Evolutionary conservation across 2,113 vertebrate genomes (phyloP).

Genomic region (Myotis lucifugus): DNA sequence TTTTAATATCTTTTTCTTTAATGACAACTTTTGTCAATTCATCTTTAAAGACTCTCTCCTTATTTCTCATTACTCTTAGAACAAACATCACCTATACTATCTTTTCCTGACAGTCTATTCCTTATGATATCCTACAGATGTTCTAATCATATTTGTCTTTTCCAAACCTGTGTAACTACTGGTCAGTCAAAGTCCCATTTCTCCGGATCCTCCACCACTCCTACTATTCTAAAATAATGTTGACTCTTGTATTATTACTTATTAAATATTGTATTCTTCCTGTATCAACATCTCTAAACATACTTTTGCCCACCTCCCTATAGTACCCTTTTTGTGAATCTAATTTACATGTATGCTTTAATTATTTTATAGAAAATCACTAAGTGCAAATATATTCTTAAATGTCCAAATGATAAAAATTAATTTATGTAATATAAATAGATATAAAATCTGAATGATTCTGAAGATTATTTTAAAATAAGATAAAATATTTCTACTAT

Average conservation of each 20-base stretch:
- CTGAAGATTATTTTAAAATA: background rate
- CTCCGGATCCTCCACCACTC: background rate
- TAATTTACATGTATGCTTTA: background rate
- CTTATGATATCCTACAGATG: background rate
- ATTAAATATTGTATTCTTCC: background rate
- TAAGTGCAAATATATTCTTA: background rate
- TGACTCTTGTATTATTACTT: background rate
- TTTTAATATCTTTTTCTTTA: background rate
- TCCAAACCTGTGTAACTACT: background rate
- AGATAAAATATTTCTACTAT: background rate
- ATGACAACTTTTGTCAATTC: background rate
- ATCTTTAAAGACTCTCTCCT: background rate
- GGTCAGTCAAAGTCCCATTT: background rate
- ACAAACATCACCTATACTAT: background rate
- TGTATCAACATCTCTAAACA: background rate
- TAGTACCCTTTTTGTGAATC: background rate
- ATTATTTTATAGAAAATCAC: constrained; percentile 24
- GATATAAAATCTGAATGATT: accelerated
- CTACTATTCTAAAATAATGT: background rate
- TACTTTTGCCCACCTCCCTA: background rate
- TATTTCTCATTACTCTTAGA: background rate
- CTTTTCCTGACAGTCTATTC: background rate
- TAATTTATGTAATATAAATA: background rate
- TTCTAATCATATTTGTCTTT: background rate
- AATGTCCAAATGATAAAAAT: background rate